phyloP scores from a whole-genome alignment of 2,888 invertebrate species.

The Sinodicranocentrus sp. region DNA sequence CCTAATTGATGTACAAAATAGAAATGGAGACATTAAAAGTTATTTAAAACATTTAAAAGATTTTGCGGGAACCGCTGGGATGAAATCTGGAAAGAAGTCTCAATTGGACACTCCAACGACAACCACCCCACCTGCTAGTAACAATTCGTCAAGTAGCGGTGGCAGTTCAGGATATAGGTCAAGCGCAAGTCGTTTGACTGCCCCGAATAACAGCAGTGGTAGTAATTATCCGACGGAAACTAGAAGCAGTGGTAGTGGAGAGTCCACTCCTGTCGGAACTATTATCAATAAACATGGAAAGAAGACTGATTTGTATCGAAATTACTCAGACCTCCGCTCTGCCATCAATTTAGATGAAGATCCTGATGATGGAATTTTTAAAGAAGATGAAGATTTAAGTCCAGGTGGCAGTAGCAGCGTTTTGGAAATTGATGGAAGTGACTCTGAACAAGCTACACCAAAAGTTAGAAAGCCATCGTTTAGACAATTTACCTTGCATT shows the following conservation, averaged over 20 bases:
- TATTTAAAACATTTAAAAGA: conserved; percentile 17
- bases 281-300: conserved; percentile 70
- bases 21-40: not conserved
- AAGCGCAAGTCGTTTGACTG: conserved; percentile 63
- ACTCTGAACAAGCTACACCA: conserved; percentile 58
- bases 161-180: conserved; percentile 65
- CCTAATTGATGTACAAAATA: no score
- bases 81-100: conserved; percentile 37
- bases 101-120: conserved; percentile 38
- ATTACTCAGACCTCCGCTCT: conserved; percentile 67
- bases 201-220: conserved; percentile 56
- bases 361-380: conserved; percentile 57
- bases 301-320: conserved; percentile 72
- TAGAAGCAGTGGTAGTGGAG: conserved; percentile 76
- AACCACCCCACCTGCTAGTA: conserved; percentile 62
- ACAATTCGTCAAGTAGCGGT: conserved; percentile 64
- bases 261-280: conserved; percentile 76
- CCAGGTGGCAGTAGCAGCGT: conserved; percentile 45
- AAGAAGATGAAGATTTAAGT: conserved; percentile 56
- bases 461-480: conserved; percentile 71
- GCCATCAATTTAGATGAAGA: conserved; percentile 66
- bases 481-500: conserved; percentile 73
- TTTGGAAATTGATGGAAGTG: conserved; percentile 57
- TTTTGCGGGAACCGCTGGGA: conserved; percentile 60
- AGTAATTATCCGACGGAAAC: conserved; percentile 69